Base-by-base conservation (phyloP, 2,113 vertebrate genomes). In the Otocyon megalotis region DNA sequence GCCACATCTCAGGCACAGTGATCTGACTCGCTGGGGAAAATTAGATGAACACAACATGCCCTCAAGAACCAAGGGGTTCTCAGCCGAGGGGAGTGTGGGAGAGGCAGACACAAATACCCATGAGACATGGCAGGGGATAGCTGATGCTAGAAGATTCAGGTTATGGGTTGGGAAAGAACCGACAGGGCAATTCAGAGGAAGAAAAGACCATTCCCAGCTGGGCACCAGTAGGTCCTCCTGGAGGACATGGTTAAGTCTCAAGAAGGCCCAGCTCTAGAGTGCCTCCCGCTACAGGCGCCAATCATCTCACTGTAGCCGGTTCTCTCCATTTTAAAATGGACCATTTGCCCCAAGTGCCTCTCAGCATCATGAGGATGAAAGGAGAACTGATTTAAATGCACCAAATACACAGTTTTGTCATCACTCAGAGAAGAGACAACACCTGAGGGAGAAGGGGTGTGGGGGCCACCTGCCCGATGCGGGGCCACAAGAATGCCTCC, bases 351-450 rank as follows among this genome's bases (percentile, higher is more conserved):
- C 67, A 79, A 91, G 93, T 56, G 91, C 65, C 63, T 97, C 37
- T 11, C 0, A 11, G 93, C 54, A 63, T 89, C 88, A 72, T 9
- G 71, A 88, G 88, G 95, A 95, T 96, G 94, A 89, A 92, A 79
- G 19, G 84, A 87, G 69, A 97, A 91, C 81, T 86, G 94, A 97
- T 86, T 97, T 94, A 86, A 95, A 83, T 89, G 91, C 77, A 96
- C 81, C 5, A 76, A 88, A 95, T 89, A 82, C 19, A 71, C 94
- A 95, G 82, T n/a, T 80, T 85, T 54, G 1, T 93, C 82, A 93
- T 83, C 96, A 15, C 17, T 48, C 8, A 3, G 86, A 50, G 48
- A 90, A 50, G 79, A 85, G 43, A 43, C 43, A 7, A 43, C 15
- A 54, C 14, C 13, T 0, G 37, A 80, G 43, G 88, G 87, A 86